phyloP scores from a whole-genome alignment of 2,113 vertebrate genomes.

The Neomonachus schauinslandi region DNA sequence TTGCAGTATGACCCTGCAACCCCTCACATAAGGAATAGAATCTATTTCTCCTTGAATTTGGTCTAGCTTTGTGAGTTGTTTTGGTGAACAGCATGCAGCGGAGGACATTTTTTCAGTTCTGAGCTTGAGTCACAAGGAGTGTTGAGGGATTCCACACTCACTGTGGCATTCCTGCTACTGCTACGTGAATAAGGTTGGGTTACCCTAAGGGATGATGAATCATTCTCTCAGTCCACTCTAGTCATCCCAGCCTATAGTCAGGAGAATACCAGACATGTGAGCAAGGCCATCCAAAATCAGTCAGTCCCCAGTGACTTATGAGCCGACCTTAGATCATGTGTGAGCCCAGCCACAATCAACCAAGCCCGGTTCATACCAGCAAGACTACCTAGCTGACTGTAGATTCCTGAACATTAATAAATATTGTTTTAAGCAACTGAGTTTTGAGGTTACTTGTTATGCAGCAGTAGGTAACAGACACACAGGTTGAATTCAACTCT shows the following conservation, averaged over 20 bases:
- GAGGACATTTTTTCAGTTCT: not conserved
- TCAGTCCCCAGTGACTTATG: not conserved
- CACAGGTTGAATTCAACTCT: not conserved
- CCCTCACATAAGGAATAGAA: not conserved
- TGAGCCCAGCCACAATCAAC: not conserved
- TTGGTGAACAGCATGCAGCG: not conserved
- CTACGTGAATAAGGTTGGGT: not conserved
- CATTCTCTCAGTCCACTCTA: not conserved
- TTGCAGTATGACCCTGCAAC: not conserved
- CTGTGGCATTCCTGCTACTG: not conserved
- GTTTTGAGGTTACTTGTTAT: not conserved
- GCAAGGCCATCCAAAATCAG: not conserved
- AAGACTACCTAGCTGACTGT: not conserved
- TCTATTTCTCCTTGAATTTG: not conserved
- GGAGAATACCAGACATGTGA: not conserved
- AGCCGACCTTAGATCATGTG: not conserved
- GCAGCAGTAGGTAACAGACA: not conserved
- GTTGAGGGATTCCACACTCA: not conserved
- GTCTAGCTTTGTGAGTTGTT: not conserved
- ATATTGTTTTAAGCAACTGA: not conserved
- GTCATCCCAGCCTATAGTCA: not conserved
- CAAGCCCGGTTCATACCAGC: not conserved
- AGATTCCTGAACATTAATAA: not conserved
- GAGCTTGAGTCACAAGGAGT: not conserved
- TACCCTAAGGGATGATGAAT: not conserved